Percentiles rank a stretch among this genome's conserved stretches.
phyloP scores from a whole-genome alignment of 1,140 invertebrate species.

The Eurosta solidaginis region DNA sequence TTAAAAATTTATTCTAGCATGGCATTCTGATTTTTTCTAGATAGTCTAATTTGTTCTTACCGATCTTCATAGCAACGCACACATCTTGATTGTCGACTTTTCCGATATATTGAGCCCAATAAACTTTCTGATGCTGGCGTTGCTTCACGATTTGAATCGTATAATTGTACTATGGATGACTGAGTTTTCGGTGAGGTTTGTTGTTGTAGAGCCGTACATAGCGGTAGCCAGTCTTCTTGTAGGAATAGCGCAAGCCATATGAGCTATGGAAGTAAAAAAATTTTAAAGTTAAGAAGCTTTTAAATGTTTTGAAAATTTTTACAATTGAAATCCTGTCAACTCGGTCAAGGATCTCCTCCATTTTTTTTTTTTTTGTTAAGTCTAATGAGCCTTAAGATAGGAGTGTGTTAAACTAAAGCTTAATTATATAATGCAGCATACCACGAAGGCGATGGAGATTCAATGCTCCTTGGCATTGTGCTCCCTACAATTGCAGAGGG shows the following conservation, averaged over 20 bases:
- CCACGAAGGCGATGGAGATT: too few relatives aligned
- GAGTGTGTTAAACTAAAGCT: too few relatives aligned
- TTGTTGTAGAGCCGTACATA: background rate
- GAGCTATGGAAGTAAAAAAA: background rate
- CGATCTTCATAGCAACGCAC: slow-evolving; percentile 57
- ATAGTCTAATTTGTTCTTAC: background rate
- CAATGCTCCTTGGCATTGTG: too few relatives aligned
- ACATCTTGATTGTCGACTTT: slow-evolving; percentile 53
- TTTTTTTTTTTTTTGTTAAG: too few relatives aligned
- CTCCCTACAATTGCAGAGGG: too few relatives aligned
- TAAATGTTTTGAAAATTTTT: too few relatives aligned
- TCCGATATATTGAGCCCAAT: slow-evolving; percentile 37
- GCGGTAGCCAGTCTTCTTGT: background rate
- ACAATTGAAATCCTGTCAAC: too few relatives aligned
- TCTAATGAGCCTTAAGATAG: too few relatives aligned
- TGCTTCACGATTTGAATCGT: slow-evolving; percentile 1
- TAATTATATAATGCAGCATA: too few relatives aligned
- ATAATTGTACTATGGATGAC: background rate
- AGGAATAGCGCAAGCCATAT: background rate
- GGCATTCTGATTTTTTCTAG: too few relatives aligned
- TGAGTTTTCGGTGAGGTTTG: background rate
- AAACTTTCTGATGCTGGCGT: slow-evolving; percentile 16
- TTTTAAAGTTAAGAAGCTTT: background rate
- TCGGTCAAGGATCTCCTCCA: too few relatives aligned
- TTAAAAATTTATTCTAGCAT: background rate